Evolutionary conservation across 2,797 vertebrate species (phyloP), one percentile per base, ranked within the genome.

Genomic region (Etheostoma perlongum): DNA sequence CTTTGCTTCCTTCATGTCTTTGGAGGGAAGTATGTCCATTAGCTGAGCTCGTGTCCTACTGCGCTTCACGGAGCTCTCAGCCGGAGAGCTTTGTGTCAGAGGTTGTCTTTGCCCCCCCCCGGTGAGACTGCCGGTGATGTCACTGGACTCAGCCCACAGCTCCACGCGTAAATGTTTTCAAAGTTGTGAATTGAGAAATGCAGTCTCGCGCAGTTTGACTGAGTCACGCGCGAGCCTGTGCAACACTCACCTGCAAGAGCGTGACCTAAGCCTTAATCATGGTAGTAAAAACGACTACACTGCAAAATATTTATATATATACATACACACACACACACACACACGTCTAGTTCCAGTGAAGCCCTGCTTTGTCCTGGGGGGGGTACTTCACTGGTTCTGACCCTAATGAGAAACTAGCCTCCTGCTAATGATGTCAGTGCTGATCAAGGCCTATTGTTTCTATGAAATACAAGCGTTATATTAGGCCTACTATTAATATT

Each of bases 111-210:
- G 23, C 59, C 25, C 58, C 65, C 77, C 33, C 18, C 52, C 74
- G 57, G 54, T 75, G 70, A 68, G 70, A 64, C 46, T 8, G 49
- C n/a, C 60, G 44, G 67, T 92, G 92, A 92, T 90, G 93, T 89
- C 84, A 93, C 40, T 40, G 82, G 83, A 82, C 79, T 79, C 92
- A 77, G 78, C 91, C 93, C 89, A 85, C 80, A 62, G 63, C 59
- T 63, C 79, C 92, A 91, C 83, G 91, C 91, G 82, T 16, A 54
- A 86, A 78, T 91, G 88, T 90, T 92, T 91, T 78, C 72, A 85
- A 85, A 84, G 75, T 67, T 65, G 65, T 72, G 73, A 80, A 57
- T 42, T 25, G 58, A 14, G 78, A 77, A 81, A 74, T 57, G 2
- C 1, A 6, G 78, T 77, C 74, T 33, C 52, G 74, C 61, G 70